Conservation (phyloP, 2,888 invertebrate species). For the Eulithis prunata region DNA sequence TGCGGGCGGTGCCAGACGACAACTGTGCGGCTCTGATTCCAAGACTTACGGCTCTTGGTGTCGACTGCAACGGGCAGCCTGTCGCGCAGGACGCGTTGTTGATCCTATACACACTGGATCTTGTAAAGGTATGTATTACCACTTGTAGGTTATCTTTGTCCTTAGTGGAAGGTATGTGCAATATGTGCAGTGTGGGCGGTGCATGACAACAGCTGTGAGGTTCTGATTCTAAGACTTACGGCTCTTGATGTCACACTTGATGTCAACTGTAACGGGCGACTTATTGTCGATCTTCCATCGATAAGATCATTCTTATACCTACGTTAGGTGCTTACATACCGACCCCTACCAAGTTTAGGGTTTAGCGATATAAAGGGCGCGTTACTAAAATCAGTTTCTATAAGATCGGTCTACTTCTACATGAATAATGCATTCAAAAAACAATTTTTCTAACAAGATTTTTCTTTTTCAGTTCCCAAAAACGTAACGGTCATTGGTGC, state of each 20-base stretch:
- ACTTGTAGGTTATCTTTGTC: too few relatives aligned
- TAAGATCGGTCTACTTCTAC: too few relatives aligned
- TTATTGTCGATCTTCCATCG: slow-evolving; percentile 50
- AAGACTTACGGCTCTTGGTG: slow-evolving; percentile 92
- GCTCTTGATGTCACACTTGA: slow-evolving; percentile 92
- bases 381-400: too few relatives aligned
- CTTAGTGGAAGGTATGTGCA: slow-evolving; percentile 62
- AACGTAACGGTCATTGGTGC: slow-evolving; percentile 78
- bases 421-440: too few relatives aligned
- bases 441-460: background rate
- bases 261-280: slow-evolving; percentile 91
- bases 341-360: too few relatives aligned
- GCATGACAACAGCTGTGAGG: slow-evolving; percentile 85
- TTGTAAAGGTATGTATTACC: slow-evolving; percentile 81
- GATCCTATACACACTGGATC: slow-evolving; percentile 89
- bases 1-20: slow-evolving; percentile 68
- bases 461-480: slow-evolving; percentile 66
- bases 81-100: slow-evolving; percentile 88
- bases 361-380: too few relatives aligned
- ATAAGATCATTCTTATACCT: too few relatives aligned
- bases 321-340: too few relatives aligned
- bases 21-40: slow-evolving; percentile 89
- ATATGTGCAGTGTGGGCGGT: background rate
- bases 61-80: slow-evolving; percentile 90
- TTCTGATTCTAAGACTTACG: slow-evolving; percentile 89